These are phyloP conservation scores for Acanthiza pusilla DNA, from an alignment of 2,797 vertebrate genomes.

Conservation along the genomic window DNA sequence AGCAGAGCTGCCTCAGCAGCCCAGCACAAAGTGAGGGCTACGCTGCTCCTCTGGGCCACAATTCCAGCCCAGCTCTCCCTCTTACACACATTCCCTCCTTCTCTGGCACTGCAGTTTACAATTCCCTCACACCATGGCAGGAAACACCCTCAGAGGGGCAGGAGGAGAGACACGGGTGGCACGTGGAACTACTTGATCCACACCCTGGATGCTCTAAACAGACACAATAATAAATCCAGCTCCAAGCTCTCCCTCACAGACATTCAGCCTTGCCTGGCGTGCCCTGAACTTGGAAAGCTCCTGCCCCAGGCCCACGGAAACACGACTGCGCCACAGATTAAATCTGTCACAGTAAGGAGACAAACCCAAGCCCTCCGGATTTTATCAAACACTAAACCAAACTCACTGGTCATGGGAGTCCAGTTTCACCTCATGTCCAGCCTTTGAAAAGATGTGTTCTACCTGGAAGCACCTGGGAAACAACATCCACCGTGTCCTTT, in stretches of 20 bases:
- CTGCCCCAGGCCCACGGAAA: rapidly evolving
- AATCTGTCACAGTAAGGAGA: not conserved
- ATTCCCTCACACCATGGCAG: rapidly evolving
- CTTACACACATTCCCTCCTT: rapidly evolving
- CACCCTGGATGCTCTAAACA: not conserved
- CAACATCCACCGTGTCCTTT: not conserved
- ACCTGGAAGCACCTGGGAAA: constrained; percentile 6
- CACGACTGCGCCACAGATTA: not conserved
- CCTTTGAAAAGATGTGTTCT: not conserved
- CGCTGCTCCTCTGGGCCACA: not conserved
- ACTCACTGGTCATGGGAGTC: not conserved
- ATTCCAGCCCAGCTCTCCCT: not conserved
- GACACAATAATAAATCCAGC: not conserved
- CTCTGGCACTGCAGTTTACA: rapidly evolving
- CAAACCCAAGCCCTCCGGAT: not conserved
- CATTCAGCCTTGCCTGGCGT: not conserved
- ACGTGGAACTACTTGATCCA: not conserved
- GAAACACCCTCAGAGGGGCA: not conserved
- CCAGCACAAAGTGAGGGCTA: too few species aligned
- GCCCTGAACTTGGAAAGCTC: not conserved
- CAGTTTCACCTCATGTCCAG: not conserved
- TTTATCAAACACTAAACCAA: not conserved
- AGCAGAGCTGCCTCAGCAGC: not conserved
- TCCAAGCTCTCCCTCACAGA: not conserved
- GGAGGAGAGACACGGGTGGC: not conserved